Base-by-base conservation (phyloP, 1,140 invertebrate species). In the Atopsyche davidsoni region DNA sequence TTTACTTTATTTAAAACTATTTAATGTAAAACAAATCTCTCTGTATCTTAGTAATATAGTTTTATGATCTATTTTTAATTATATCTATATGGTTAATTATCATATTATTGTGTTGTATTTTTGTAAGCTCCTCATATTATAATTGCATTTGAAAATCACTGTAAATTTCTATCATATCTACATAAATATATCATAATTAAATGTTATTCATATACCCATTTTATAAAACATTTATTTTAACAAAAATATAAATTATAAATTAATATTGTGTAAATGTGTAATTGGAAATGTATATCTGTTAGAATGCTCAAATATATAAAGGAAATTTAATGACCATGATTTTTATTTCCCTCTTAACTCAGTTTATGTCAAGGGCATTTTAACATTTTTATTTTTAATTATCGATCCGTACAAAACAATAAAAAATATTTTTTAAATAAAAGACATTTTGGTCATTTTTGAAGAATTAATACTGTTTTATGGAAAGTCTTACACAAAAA, bases 261-360 rank as follows among this genome's bases (percentile, higher is more conserved):
- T 18, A 7, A n/a, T 7, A 28, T 28, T 49, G 44, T 46, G 44
- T 46, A 46, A 23, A 46, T 46, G 44, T 46, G 28, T 46, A 44
- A 36, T 38, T 31, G 11, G 17, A 36, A 25, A 41, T 49, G 46
- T 49, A 41, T 49, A 49, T 19, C 38, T 51, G 48, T 51, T 51
- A 51, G 48, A 36, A 34, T 22, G 48, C 48, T 51, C 48, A 51
- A 51, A 51, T 51, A 51, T 51, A 51, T 42, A 35, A 22, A 42
- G n/a, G n/a, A n/a, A n/a, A n/a, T n/a, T n/a, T n/a, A n/a, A n/a
- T n/a, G n/a, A n/a, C n/a, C n/a, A n/a, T n/a, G n/a, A n/a, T n/a
- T n/a, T n/a, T n/a, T n/a, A n/a, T n/a, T n/a, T n/a, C n/a, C n/a
- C n/a, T n/a, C n/a, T n/a, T n/a, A n/a, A n/a, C n/a, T n/a, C n/a